phyloP scores from a whole-genome alignment of 2,797 vertebrate genomes.

The Choloepus didactylus region DNA sequence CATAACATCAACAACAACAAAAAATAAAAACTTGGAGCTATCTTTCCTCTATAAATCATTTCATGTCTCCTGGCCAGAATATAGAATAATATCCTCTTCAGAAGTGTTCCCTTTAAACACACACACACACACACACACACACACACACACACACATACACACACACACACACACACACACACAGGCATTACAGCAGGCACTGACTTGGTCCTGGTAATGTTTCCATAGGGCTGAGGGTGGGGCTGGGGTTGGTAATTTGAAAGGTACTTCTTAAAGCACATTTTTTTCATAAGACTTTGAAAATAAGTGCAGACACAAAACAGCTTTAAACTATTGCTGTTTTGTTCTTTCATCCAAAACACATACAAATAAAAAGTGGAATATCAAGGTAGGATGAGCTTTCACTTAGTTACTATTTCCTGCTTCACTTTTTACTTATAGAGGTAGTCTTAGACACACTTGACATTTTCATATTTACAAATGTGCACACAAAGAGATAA shows the following conservation, averaged over 20 bases:
- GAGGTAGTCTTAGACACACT: not conserved
- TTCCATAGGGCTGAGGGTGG: not conserved
- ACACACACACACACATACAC: too few relatives aligned
- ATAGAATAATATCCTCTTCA: not conserved
- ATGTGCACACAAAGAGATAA: not conserved
- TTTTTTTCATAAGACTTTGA: not conserved
- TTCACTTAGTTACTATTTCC: not conserved
- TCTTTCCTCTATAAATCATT: not conserved
- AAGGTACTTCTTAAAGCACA: not conserved
- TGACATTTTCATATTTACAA: not conserved
- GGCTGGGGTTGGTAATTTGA: not conserved
- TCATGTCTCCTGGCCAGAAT: not conserved
- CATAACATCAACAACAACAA: not conserved
- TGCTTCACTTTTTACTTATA: conserved; percentile 4
- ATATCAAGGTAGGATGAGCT: not conserved
- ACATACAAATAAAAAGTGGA: conserved; percentile 1
- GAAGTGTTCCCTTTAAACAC: too few relatives aligned
- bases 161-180: too few relatives aligned
- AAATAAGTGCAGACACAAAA: not conserved
- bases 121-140: too few relatives aligned
- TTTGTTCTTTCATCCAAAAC: not conserved
- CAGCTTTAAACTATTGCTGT: not conserved
- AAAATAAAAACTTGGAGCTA: not conserved
- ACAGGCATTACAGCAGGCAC: not conserved
- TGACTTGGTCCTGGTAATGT: not conserved